Percentiles rank a stretch among this genome's conserved stretches.
These are phyloP conservation scores for Todiramphus chloris DNA, from an alignment of 2,113 vertebrate species.

Conservation along the genomic window DNA sequence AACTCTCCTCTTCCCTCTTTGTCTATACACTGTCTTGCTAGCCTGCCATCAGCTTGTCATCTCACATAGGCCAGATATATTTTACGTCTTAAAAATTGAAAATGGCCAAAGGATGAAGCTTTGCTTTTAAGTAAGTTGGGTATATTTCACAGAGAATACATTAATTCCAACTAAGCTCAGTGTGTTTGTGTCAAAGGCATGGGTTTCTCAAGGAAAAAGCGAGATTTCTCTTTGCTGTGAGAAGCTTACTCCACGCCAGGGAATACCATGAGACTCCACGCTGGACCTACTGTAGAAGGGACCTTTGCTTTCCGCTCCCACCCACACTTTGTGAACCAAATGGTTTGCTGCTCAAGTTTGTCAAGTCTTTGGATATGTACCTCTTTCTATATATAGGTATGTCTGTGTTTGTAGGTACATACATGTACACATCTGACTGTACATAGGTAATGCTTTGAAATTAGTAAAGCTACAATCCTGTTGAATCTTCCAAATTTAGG, in stretches of 20 bases:
- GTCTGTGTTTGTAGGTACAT: neutral
- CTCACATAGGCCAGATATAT: neutral
- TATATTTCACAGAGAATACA: neutral
- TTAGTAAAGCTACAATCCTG: neutral
- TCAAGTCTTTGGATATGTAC: neutral
- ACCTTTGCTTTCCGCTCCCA: neutral
- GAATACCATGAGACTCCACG: neutral
- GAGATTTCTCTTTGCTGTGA: neutral
- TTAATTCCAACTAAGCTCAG: neutral
- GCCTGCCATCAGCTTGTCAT: neutral
- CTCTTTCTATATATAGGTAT: neutral
- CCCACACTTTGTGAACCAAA: neutral
- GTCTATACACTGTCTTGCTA: neutral
- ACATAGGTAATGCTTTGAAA: neutral
- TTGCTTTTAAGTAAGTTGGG: neutral
- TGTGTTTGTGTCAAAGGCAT: neutral
- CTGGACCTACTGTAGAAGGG: neutral
- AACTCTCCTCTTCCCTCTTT: neutral
- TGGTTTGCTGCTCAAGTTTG: neutral
- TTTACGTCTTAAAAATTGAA: neutral
- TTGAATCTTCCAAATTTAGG: neutral
- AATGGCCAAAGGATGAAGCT: neutral
- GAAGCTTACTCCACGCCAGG: neutral
- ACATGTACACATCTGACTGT: neutral
- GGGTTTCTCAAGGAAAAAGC: neutral